Evolutionary conservation across 92 coral and sea anemone genomes (phyloP).

Genomic region (Phymanthus crucifer): DNA sequence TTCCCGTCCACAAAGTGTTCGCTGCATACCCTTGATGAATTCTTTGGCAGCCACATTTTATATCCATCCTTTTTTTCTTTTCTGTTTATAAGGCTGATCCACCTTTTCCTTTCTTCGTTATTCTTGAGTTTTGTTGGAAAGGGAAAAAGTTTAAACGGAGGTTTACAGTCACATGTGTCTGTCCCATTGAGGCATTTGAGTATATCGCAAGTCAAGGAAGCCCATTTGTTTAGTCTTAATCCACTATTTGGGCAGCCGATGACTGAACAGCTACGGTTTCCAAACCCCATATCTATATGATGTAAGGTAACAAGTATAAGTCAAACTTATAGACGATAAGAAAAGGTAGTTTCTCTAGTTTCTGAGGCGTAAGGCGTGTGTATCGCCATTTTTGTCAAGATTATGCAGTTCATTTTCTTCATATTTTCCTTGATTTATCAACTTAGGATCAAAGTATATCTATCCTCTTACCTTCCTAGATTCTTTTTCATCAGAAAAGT

Average conservation of each 20-base stretch:
- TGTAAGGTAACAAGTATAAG: background rate
- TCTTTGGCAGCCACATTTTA: constrained; percentile 62
- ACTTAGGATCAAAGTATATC: background rate
- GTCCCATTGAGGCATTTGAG: constrained; percentile 33
- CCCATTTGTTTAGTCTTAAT: constrained; percentile 39
- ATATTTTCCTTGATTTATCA: background rate
- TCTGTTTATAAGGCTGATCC: constrained; percentile 48
- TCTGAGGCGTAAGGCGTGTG: background rate
- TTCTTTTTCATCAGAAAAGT: background rate
- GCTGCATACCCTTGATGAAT: constrained; percentile 61
- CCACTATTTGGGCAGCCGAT: constrained; percentile 50
- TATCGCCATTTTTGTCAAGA: background rate
- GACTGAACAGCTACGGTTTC: constrained; percentile 14
- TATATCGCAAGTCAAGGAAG: constrained; percentile 12
- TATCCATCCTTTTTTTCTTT: constrained; percentile 41
- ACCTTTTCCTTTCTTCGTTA: constrained; percentile 18
- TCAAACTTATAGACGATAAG: background rate
- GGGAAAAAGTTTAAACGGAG: constrained; percentile 59
- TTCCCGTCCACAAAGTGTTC: constrained; percentile 52
- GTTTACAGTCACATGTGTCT: constrained; percentile 50
- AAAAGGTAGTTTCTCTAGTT: background rate
- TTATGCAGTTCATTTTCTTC: background rate
- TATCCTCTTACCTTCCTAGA: background rate
- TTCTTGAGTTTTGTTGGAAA: constrained; percentile 46
- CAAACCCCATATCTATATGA: constrained; percentile 26